phyloP scores from a whole-genome alignment of 2,888 invertebrate species.

The Lottia scabra region DNA sequence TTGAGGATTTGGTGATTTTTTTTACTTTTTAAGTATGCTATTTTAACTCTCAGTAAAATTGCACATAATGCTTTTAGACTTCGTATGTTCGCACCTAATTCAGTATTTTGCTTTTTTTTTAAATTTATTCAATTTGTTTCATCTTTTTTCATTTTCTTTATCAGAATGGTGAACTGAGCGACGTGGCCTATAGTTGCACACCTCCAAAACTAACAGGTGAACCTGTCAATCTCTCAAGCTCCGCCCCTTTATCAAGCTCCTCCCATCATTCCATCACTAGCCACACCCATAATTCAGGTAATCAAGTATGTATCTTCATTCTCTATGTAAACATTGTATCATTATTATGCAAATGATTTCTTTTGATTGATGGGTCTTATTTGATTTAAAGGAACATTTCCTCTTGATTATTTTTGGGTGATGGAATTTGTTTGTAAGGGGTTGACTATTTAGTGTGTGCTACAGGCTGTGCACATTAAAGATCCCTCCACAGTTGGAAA shows the following conservation, averaged over 20 bases:
- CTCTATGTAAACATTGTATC: neutral
- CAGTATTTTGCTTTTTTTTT: too few relatives aligned
- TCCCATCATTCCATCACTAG: conserved; percentile 13
- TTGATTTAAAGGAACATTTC: neutral
- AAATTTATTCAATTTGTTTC: neutral
- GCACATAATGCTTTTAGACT: too few relatives aligned
- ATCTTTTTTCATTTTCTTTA: conserved; percentile 11
- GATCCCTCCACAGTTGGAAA: too few relatives aligned
- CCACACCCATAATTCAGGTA: conserved; percentile 50
- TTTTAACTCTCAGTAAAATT: too few relatives aligned
- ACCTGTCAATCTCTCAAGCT: conserved; percentile 11
- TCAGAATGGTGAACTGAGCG: conserved; percentile 17
- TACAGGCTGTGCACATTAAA: too few relatives aligned
- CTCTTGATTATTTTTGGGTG: too few relatives aligned
- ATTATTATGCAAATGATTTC: neutral
- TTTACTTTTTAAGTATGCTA: too few relatives aligned
- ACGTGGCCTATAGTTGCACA: conserved; percentile 3
- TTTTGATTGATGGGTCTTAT: neutral
- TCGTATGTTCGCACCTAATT: too few relatives aligned
- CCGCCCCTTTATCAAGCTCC: conserved; percentile 17
- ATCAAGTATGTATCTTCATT: conserved; percentile 56
- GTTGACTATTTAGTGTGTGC: too few relatives aligned
- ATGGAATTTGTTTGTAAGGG: too few relatives aligned
- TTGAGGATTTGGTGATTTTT: too few relatives aligned
- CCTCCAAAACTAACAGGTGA: conserved; percentile 9